Base-by-base conservation (phyloP, 2,113 vertebrate genomes). In the Mormoops blainvillei region DNA sequence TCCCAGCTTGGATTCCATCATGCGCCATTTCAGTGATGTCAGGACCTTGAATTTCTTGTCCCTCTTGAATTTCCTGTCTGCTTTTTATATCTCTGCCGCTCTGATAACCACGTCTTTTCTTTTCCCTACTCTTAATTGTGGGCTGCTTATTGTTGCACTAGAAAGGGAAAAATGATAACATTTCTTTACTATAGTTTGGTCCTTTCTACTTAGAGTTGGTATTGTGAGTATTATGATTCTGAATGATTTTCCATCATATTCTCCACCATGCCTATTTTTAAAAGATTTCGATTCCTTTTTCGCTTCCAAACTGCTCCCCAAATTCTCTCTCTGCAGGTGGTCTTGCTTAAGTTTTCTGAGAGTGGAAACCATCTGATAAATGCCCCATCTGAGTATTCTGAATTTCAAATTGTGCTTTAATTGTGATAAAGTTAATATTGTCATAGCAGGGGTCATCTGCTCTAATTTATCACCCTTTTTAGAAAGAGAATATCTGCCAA, bases 401-500 rank as follows among this genome's bases (percentile, higher is more conserved):
- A 77, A 38, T 95, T 87, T 94, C 81, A 58, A 20, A 43, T 74
- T 84, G 36, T 94, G 15, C 52, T 50, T 36, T 94, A 68, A 93
- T 89, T 93, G 36, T 74, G 20, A 24, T 76, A 7, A 92, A 77
- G 43, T 83, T 26, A 10, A 12, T 91, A n/a, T 45, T 73, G 18
- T 77, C 5, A 7, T 74, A 68, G 8, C 26, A 45, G 31, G 45
- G 9, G 78, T 7, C 19, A 63, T 93, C 94, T 77, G 8, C 24
- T 89, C 14, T 84, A 85, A 67, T 84, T 76, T 93, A 45, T 77
- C n/a, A 38, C 58, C 33, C 52, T 31, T 96, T 95, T 92, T 61
- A 71, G 28, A 52, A 50, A 87, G 18, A 83, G 36, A 85, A 31
- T 58, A 7, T 45, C 38, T 93, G 83, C 43, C 28, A 58, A 22